Conservation (phyloP, 1,140 invertebrate genomes). For the Ephestia elutella region DNA sequence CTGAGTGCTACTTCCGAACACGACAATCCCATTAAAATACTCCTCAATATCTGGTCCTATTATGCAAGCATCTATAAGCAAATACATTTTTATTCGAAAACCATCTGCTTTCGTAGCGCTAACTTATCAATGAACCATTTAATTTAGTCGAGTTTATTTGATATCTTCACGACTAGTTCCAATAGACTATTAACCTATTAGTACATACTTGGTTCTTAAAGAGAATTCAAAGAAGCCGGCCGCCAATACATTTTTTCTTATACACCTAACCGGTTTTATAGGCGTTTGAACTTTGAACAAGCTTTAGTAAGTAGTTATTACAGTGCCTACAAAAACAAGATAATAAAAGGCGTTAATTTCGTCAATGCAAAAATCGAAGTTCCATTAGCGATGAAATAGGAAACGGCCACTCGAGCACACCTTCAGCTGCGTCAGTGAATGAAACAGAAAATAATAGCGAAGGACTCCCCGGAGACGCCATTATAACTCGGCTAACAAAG, state of each 20-base stretch:
- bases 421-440: conserved; percentile 58
- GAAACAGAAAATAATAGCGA: conserved; percentile 64
- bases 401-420: conserved; percentile 49
- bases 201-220: background rate
- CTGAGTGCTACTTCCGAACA: conserved; percentile 52
- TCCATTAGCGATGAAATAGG: conserved; percentile 60
- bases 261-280: background rate
- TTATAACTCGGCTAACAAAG: conserved; percentile 71
- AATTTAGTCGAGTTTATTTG: background rate
- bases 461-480: conserved; percentile 59
- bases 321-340: background rate
- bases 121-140: too few species aligned
- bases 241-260: background rate
- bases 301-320: background rate
- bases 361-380: conserved; percentile 41
- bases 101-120: background rate
- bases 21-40: conserved; percentile 45
- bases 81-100: background rate
- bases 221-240: background rate
- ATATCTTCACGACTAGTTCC: background rate
- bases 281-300: background rate
- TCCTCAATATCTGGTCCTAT: conserved; percentile 20
- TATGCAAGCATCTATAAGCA: background rate
- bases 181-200: background rate
- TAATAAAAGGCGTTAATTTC: background rate